These are phyloP conservation scores for Mionectes olivaceus DNA, from an alignment of 2,797 vertebrate genomes.

Conservation along the genomic window DNA sequence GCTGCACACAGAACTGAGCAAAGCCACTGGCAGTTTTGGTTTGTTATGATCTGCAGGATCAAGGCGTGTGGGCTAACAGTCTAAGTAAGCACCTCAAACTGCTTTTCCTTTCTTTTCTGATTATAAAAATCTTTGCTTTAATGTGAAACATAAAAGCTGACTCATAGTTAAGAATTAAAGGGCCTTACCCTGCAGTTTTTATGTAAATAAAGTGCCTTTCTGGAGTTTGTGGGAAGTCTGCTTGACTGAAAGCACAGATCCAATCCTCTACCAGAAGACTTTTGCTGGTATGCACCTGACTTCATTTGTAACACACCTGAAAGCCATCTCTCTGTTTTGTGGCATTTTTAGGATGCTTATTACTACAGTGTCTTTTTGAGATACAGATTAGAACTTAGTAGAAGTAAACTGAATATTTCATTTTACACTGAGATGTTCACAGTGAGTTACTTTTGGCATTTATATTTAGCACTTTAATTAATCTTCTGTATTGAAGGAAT, in stretches of 20 bases:
- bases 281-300: neutral
- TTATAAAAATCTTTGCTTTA: constrained; percentile 8
- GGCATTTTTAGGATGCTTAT: neutral
- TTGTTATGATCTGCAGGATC: neutral
- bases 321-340: neutral
- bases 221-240: constrained; percentile 17
- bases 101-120: neutral
- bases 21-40: neutral
- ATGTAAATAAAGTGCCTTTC: neutral
- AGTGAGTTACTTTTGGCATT: neutral
- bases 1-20: neutral
- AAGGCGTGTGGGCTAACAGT: neutral
- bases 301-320: neutral
- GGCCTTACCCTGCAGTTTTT: neutral
- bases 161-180: constrained; percentile 54
- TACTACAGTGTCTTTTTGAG: neutral
- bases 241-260: neutral
- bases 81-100: neutral
- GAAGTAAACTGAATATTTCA: neutral
- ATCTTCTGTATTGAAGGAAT: neutral
- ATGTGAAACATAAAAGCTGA: constrained; percentile 54
- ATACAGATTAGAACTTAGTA: neutral
- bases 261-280: neutral
- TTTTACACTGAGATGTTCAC: neutral
- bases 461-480: neutral